Percentiles rank a stretch among this genome's conserved stretches.
These are phyloP conservation scores for Polia nebulosa DNA, from an alignment of 2,888 invertebrate species.

Conservation along the genomic window DNA sequence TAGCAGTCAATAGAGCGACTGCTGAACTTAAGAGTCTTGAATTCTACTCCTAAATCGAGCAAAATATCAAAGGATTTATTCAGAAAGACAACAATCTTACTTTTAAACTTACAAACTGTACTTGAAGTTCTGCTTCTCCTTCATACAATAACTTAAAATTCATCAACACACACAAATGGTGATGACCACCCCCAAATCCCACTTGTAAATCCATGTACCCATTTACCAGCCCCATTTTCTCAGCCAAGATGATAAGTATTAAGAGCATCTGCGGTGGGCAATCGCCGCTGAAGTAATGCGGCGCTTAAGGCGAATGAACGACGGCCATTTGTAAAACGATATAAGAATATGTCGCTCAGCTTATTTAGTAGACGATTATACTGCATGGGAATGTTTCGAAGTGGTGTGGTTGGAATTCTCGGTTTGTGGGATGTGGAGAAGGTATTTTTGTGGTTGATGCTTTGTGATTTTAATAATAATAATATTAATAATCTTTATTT, in stretches of 20 bases:
- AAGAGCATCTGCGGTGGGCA: slow-evolving; percentile 59
- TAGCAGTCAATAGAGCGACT: no score
- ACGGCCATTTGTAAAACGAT: slow-evolving; percentile 57
- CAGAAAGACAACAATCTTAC: no score
- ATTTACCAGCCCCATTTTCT: slow-evolving; percentile 32
- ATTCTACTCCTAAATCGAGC: no score
- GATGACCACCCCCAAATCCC: neutral
- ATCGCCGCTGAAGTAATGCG: slow-evolving; percentile 58
- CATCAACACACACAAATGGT: neutral
- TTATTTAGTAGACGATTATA: slow-evolving; percentile 55
- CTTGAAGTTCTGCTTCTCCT: no score
- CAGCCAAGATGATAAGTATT: slow-evolving; percentile 52
- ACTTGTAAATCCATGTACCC: slow-evolving; percentile 26
- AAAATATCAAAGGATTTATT: no score
- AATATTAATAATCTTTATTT: no score
- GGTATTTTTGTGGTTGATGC: no score
- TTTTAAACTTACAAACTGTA: no score
- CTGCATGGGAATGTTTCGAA: neutral
- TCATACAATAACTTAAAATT: slow-evolving; percentile 4
- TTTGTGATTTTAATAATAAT: no score
- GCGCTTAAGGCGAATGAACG: slow-evolving; percentile 61
- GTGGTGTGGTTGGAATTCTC: slow-evolving; percentile 2
- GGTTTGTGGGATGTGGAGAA: neutral
- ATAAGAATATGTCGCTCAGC: slow-evolving; percentile 61
- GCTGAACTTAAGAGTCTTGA: no score